These are phyloP conservation scores for Crotalus viridis DNA, from an alignment of 2,113 vertebrate genomes.

Conservation along the genomic window DNA sequence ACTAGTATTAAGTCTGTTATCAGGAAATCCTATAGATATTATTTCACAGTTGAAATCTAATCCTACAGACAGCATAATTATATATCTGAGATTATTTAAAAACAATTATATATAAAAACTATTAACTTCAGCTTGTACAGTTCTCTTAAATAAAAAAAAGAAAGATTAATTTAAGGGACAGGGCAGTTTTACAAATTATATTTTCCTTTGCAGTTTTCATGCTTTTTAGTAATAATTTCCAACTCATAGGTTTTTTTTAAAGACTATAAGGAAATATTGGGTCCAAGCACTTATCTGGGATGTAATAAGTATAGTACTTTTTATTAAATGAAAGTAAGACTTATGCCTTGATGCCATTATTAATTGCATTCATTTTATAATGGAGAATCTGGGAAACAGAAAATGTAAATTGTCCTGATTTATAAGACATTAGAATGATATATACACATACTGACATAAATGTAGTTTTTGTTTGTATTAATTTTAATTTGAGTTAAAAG, in stretches of 20 bases:
- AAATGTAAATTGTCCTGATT: not conserved
- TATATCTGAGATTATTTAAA: not conserved
- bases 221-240: not conserved
- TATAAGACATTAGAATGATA: not conserved
- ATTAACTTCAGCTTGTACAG: not conserved
- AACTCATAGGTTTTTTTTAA: not conserved
- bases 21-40: not conserved
- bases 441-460: not conserved
- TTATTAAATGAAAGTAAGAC: not conserved
- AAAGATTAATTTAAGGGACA: not conserved
- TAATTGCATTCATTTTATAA: not conserved
- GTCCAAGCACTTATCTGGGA: not conserved
- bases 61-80: not conserved
- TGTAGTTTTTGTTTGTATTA: not conserved
- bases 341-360: not conserved
- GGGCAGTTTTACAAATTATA: not conserved
- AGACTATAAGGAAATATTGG: not conserved
- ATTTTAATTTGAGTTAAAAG: not conserved
- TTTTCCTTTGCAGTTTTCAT: not conserved
- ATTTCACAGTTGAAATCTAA: not conserved
- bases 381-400: not conserved
- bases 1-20: not conserved
- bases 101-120: not conserved
- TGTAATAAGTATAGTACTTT: not conserved
- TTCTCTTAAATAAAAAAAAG: not conserved